Evolutionary conservation across 2,888 invertebrate genomes (phyloP), one percentile per base, ranked within the genome.

Genomic region (Caenorhabditis sp.): DNA sequence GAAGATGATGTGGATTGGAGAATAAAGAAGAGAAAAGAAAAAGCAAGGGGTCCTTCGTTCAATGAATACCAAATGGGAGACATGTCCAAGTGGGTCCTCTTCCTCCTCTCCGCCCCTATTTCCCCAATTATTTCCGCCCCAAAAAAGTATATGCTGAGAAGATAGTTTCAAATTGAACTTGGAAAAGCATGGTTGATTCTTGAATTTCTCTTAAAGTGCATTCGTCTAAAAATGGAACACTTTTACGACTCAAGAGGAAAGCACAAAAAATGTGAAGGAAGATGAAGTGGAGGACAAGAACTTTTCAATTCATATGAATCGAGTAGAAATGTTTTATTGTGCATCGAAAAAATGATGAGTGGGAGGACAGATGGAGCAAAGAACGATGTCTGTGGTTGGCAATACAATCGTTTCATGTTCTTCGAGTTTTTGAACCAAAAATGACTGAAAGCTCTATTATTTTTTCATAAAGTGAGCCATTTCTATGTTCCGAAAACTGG

Each of bases 61-160:
- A 75, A 75, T 75, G 75, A 66, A 75, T 75, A 68, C 75, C 66
- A 75, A 75, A 75, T 75, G 75, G 54, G 44, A 8, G 28, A 51
- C 35, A 31, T 31, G 24, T 6, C 19, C 16, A 49, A 49, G 49
- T 28, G 35, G 66, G 66, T 51, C 49, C 35, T 26, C 24, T 22
- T 54, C 19, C 64, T 28, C n/a, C n/a, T 66, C 66, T 66, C 14
- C 51, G 31, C 66, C 66, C n/a, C n/a, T 44, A 5, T 5, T 66
- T 51, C 66, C 56, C 56, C 74, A 75, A 75, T 75, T 75, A 66
- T 75, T 75, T 75, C 64, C 64, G 75, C 75, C 66, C 47, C 26
- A 44, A 75, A 51, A 54, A 54, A 54, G 54, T 14, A 54, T 24
- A 14, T 3, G 26, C 3, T 8, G 14, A 24, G 12, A n/a, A 54